These are phyloP conservation scores for Xestia ashworthii DNA, from an alignment of 2,888 invertebrate genomes.

Conservation along the genomic window DNA sequence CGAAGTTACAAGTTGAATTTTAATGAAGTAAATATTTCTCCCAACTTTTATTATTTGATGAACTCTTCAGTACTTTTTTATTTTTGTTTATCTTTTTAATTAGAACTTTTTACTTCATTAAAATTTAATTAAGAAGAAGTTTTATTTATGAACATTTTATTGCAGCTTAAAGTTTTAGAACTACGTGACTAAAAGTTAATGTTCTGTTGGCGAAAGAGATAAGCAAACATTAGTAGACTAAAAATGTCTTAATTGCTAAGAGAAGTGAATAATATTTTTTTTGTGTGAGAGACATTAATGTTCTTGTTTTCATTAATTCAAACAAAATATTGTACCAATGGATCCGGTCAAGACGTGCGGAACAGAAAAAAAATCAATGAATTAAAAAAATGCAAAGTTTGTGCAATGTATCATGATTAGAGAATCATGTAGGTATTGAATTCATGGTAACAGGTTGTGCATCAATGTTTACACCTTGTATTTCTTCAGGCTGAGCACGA, in stretches of 20 bases:
- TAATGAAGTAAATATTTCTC: constrained; percentile 22
- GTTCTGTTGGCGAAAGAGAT: background rate
- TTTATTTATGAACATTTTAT: background rate
- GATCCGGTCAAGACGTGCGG: background rate
- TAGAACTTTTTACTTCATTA: constrained; percentile 8
- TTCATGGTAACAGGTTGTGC: background rate
- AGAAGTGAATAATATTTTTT: background rate
- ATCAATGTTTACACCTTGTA: background rate
- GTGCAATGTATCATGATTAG: background rate
- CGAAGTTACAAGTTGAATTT: constrained; percentile 10
- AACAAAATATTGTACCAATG: background rate
- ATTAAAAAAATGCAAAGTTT: too few relatives aligned
- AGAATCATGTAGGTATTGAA: background rate
- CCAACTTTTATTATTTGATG: background rate
- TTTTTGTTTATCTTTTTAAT: constrained; percentile 17
- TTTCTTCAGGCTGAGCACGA: background rate
- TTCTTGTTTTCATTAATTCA: background rate
- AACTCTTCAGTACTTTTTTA: background rate
- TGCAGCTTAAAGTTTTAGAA: background rate
- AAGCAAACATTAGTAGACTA: background rate
- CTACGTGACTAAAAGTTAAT: background rate
- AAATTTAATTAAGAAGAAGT: background rate
- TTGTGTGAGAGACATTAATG: background rate
- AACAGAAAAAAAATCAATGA: background rate
- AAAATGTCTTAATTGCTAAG: background rate